These are phyloP conservation scores for Ambastaia sidthimunki DNA, from an alignment of 2,797 vertebrate genomes.

Conservation along the genomic window DNA sequence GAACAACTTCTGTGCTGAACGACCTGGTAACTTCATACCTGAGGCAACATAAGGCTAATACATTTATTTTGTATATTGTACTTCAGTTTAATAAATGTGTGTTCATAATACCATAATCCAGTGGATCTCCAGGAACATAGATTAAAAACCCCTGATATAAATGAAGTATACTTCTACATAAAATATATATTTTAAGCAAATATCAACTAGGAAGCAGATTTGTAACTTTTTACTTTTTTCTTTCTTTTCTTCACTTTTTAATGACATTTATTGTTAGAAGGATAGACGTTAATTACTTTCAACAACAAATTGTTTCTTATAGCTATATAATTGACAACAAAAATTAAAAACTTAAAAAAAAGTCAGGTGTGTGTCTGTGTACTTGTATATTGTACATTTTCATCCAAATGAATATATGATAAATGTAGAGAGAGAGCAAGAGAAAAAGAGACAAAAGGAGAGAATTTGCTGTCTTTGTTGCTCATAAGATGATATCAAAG, in stretches of 20 bases:
- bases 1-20: constrained; percentile 13
- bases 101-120: neutral
- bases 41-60: neutral
- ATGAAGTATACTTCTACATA: neutral
- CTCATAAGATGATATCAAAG: too few relatives aligned
- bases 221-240: neutral
- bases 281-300: too few relatives aligned
- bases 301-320: too few relatives aligned
- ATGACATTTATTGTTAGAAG: neutral
- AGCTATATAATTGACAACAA: too few relatives aligned
- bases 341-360: too few relatives aligned
- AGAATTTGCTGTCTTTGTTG: too few relatives aligned
- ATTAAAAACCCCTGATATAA: neutral
- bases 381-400: too few relatives aligned
- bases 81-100: neutral
- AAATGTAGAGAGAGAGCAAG: too few relatives aligned
- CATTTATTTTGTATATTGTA: neutral
- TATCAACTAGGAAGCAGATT: neutral
- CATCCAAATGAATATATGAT: too few relatives aligned
- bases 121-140: too few relatives aligned
- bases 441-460: too few relatives aligned
- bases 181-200: neutral
- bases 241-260: neutral
- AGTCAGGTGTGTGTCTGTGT: too few relatives aligned
- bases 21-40: constrained; percentile 35